phyloP scores from a whole-genome alignment of 92 coral and sea anemone species.

The Zoanthus sociatus region DNA sequence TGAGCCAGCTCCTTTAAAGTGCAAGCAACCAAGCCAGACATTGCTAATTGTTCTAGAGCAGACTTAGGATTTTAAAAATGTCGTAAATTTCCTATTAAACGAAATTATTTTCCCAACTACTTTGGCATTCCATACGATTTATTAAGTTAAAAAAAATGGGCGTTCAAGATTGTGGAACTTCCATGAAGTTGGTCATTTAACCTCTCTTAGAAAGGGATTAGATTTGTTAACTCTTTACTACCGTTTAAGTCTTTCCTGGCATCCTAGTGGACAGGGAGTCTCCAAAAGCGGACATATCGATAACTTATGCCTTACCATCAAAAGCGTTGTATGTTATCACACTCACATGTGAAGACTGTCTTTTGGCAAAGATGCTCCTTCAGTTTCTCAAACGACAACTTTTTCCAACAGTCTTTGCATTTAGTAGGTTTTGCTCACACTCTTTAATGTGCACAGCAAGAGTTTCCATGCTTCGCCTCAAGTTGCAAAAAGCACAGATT shows the following conservation, averaged over 20 bases:
- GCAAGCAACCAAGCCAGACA: no score
- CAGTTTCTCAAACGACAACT: neutral
- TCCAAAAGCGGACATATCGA: neutral
- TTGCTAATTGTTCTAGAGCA: no score
- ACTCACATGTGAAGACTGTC: neutral
- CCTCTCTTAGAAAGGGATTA: neutral
- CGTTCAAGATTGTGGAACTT: no score
- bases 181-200: neutral
- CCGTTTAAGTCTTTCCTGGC: neutral
- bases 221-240: neutral
- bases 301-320: neutral
- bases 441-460: neutral
- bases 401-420: neutral
- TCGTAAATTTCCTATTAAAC: no score
- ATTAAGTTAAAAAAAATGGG: no score
- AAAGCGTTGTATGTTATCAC: neutral
- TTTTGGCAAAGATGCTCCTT: neutral
- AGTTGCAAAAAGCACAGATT: neutral
- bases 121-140: no score
- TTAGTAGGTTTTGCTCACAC: neutral
- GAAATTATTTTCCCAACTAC: no score
- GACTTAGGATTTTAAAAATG: no score
- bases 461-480: neutral
- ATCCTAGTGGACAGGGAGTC: neutral
- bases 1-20: no score